These are phyloP conservation scores for Pseudochirops corinnae DNA, from an alignment of 2,797 vertebrate species.

Conservation along the genomic window DNA sequence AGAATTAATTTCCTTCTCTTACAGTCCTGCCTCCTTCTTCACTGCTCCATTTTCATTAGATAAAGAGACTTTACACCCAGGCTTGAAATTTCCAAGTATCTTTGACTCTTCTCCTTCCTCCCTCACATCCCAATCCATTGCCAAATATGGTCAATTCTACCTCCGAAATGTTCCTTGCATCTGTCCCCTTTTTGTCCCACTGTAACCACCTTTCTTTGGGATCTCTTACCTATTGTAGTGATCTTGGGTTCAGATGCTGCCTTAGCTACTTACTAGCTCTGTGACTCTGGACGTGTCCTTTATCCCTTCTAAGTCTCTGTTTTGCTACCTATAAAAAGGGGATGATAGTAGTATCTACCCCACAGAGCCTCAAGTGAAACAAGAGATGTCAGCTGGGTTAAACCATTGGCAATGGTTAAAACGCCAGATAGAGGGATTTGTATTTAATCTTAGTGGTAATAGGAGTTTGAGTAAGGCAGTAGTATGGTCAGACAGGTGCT, in stretches of 20 bases:
- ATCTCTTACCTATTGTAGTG: no score
- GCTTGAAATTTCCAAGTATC: not conserved
- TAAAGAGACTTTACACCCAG: not conserved
- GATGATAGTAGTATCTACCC: not conserved
- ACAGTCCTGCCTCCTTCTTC: not conserved
- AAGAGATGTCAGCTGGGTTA: not conserved
- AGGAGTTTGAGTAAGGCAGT: not conserved
- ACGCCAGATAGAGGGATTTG: not conserved
- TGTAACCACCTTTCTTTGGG: no score
- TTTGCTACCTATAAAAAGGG: not conserved
- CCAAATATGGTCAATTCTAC: not conserved
- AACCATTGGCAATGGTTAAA: not conserved
- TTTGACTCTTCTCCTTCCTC: conserved; percentile 14
- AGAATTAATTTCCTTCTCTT: not conserved
- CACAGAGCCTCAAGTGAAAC: not conserved
- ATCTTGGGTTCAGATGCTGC: no score
- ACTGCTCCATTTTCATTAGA: not conserved
- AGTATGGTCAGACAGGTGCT: not conserved
- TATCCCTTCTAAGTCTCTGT: not conserved
- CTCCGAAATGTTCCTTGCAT: not conserved
- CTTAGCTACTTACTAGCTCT: no score
- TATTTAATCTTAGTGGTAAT: not conserved
- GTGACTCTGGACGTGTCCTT: not conserved
- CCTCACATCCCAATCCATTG: not conserved
- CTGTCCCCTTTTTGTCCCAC: no score